Conservation (phyloP, 1,140 invertebrate genomes). For the Drosophila mauritiana region DNA sequence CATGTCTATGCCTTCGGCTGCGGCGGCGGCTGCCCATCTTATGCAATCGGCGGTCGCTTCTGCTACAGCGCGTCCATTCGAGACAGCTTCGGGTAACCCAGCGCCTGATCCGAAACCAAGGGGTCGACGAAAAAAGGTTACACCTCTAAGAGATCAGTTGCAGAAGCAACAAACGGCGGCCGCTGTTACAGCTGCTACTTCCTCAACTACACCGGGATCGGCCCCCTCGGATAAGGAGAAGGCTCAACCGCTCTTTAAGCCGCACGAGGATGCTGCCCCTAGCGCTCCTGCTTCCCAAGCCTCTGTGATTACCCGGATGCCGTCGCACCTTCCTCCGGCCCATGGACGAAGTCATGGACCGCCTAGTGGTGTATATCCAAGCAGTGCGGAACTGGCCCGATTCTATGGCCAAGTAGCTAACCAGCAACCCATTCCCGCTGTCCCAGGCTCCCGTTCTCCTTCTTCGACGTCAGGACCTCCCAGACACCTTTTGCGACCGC, state of each 20-base stretch:
- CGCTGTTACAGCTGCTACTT: conserved; percentile 69
- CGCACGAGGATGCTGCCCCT: conserved; percentile 75
- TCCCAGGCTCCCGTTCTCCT: conserved; percentile 36
- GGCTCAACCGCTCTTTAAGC: conserved; percentile 77
- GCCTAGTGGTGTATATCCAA: conserved; percentile 58
- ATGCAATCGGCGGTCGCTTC: conserved; percentile 63
- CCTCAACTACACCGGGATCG: conserved; percentile 17
- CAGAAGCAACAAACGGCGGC: conserved; percentile 82
- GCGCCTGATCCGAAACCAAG: conserved; percentile 62
- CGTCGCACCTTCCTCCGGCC: conserved; percentile 85
- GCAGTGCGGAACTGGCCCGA: conserved; percentile 60
- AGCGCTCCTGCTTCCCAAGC: conserved; percentile 84
- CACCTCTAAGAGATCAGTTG: conserved; percentile 69
- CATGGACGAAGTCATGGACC: conserved; percentile 36
- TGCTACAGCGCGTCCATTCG: conserved; percentile 33
- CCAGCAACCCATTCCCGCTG: conserved; percentile 37
- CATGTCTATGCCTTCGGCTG: conserved; percentile 66
- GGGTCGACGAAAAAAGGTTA: conserved; percentile 81
- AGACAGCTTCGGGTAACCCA: background rate
- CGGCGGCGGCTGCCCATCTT: conserved; percentile 56
- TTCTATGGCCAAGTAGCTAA: conserved; percentile 49
- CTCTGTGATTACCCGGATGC: conserved; percentile 88
- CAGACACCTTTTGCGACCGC: conserved; percentile 50
- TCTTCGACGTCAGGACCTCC: conserved; percentile 43
- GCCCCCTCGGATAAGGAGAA: conserved; percentile 44